Evolutionary conservation across 2,113 vertebrate species (phyloP).

Genomic region (Alaudala cheleensis): DNA sequence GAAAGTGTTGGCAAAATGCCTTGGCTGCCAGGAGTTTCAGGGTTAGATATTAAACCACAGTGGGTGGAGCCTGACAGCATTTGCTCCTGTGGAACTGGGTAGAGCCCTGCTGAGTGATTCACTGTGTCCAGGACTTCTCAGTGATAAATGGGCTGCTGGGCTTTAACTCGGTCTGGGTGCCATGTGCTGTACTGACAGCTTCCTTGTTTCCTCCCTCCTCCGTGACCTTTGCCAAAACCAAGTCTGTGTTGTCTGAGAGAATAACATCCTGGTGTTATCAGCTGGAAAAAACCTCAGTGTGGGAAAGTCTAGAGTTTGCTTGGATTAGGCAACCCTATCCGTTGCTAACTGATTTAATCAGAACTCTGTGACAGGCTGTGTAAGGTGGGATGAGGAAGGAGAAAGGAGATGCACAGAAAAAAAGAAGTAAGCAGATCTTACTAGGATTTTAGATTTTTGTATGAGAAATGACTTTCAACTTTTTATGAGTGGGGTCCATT

Average conservation of each 20-base stretch:
- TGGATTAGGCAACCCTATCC: conserved; percentile 35
- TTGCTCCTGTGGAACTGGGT: not conserved
- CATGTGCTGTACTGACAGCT: not conserved
- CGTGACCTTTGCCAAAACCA: not conserved
- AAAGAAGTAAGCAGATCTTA: not conserved
- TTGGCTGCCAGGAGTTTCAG: not conserved
- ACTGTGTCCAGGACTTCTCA: not conserved
- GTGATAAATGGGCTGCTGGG: not conserved
- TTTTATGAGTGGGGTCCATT: not conserved
- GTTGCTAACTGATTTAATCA: conserved; percentile 1
- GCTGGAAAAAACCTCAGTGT: not conserved
- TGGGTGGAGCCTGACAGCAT: not conserved
- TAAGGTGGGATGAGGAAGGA: not conserved
- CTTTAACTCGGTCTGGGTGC: not conserved
- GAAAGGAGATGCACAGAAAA: not conserved
- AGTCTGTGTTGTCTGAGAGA: conserved; percentile 3
- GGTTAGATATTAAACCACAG: conserved; percentile 42
- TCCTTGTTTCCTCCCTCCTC: conserved; percentile 25
- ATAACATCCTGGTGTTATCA: conserved; percentile 25
- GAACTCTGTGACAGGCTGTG: not conserved
- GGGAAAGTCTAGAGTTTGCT: not conserved
- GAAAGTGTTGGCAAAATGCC: conserved; percentile 28
- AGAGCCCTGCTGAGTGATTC: not conserved
- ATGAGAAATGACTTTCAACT: not conserved
- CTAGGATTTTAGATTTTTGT: not conserved